A percentile compares a stretch with the other conserved stretches of the same genome.
phyloP scores from a whole-genome alignment of 1,140 invertebrate species.

The Drosophila insularis region DNA sequence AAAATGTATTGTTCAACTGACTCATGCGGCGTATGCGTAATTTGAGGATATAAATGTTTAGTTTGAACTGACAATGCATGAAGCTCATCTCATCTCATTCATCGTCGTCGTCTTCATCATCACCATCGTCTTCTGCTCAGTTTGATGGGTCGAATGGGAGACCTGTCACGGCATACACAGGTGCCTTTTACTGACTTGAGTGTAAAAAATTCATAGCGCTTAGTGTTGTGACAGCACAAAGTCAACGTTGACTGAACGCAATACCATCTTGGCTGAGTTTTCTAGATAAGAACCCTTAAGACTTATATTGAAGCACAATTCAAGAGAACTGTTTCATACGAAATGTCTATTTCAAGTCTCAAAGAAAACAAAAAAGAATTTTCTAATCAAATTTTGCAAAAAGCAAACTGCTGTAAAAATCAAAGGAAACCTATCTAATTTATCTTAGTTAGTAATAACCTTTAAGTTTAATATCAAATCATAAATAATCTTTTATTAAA shows the following conservation, averaged over 20 bases:
- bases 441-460: too few relatives aligned
- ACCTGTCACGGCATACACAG: constrained; percentile 17
- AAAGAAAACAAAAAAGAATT: too few relatives aligned
- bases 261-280: background rate
- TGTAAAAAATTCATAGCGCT: constrained; percentile 19
- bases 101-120: background rate
- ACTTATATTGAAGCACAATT: background rate
- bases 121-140: background rate
- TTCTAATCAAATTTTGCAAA: too few relatives aligned
- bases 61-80: constrained; percentile 29
- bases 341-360: too few relatives aligned
- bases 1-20: constrained; percentile 33
- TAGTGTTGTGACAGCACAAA: constrained; percentile 16
- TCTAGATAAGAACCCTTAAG: background rate
- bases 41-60: constrained; percentile 48
- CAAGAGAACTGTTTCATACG: background rate
- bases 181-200: constrained; percentile 10
- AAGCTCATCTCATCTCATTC: constrained; percentile 24
- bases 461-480: too few relatives aligned
- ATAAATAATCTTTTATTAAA: too few relatives aligned
- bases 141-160: background rate
- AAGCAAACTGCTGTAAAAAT: too few relatives aligned
- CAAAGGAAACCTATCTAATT: too few relatives aligned
- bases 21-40: constrained; percentile 44
- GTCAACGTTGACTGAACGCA: constrained; percentile 14